Conservation (phyloP, 2,797 vertebrate genomes). For the Linurgus olivaceus region DNA sequence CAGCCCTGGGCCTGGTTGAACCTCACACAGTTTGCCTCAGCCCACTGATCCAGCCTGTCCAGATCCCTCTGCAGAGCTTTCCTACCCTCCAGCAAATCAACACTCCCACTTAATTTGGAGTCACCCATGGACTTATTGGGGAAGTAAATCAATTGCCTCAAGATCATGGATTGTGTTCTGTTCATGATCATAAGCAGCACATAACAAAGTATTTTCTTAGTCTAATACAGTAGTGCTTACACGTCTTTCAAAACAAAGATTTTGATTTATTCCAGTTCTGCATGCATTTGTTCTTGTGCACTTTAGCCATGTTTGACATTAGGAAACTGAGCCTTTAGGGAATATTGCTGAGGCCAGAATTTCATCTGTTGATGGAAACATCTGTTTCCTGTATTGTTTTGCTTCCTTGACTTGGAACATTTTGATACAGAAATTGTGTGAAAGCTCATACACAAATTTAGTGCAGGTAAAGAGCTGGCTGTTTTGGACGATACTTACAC, state of each 20-base stretch:
- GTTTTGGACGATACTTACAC: not conserved
- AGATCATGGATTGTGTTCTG: not conserved
- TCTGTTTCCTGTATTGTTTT: conserved; percentile 47
- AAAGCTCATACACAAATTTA: conserved; percentile 3
- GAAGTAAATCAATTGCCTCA: not conserved
- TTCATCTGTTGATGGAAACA: conserved; percentile 44
- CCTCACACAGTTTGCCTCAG: rapidly evolving
- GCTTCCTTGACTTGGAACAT: conserved; percentile 41
- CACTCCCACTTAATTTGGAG: not conserved
- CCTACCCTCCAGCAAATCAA: not conserved
- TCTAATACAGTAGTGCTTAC: not conserved
- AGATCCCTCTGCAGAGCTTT: not conserved
- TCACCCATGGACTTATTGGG: not conserved
- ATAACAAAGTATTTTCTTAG: not conserved
- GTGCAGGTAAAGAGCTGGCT: not conserved
- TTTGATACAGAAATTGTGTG: conserved; percentile 29
- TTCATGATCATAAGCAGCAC: not conserved
- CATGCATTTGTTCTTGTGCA: not conserved
- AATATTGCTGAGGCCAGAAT: not conserved
- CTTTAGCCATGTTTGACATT: not conserved
- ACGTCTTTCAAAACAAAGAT: not conserved
- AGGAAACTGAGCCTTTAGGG: conserved; percentile 2
- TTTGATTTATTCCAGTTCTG: not conserved
- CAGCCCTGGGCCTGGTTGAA: not conserved
- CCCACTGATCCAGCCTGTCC: not conserved